Evolutionary conservation across 2,113 vertebrate species (phyloP), one percentile per base, ranked within the genome.

Genomic region (Ramphastos sulfuratus): DNA sequence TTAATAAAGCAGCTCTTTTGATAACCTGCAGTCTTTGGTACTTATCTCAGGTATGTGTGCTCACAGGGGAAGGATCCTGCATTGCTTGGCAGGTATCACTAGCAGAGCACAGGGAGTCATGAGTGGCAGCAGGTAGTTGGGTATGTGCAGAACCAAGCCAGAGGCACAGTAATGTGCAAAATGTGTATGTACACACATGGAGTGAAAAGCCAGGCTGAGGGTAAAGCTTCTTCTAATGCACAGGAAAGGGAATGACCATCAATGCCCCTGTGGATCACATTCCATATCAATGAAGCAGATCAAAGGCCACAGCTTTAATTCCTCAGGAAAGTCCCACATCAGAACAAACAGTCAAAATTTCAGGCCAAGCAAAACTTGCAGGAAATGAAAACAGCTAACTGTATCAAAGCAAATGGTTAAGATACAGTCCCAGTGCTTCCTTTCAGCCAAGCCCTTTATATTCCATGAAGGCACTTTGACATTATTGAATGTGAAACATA

Each of bases 61-160:
- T 96, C 6, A 2, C 50, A 69, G 61, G 59, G 82, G 80, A 94
- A 91, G 58, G 88, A 78, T 86, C 80, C 90, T 52, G 25, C 88
- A 91, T 94, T 78, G 50, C 73, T 42, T 85, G 79, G 69, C 70
- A 67, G 76, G 70, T 69, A 81, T 75, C 2, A 2, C 91, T 91
- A 85, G 78, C 72, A 54, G 59, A 96, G 91, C 72, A 46, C 76
- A 72, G 61, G 94, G 93, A 92, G 72, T 83, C 75, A 87, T 64
- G 83, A 93, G 79, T 4, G 42, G 69, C 69, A 81, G 91, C 61
- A 78, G 72, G 44, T 60, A 72, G 69, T 11, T 79, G 66, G 35
- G 85, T 86, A 81, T 12, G 61, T 75, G 73, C 87, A 91, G 85
- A 86, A 76, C 58, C 80, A 31, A 82, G 66, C 63, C 85, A 78